Base-by-base conservation (phyloP, 2,797 vertebrate species). In the Taeniopygia guttata region DNA sequence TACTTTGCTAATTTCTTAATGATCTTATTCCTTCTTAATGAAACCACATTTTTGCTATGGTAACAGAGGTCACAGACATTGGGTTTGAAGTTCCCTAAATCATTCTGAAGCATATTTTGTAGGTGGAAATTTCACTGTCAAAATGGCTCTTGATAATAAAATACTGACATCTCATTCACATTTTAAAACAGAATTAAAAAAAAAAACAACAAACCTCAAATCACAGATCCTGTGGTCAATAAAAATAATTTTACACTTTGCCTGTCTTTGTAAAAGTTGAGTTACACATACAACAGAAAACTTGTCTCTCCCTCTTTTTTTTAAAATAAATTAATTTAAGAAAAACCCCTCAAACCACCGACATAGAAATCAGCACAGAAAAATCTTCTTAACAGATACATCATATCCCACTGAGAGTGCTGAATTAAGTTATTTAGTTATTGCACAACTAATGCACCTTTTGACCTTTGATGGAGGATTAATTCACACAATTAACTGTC, bases 371-470 rank as follows among this genome's bases (percentile, higher is more conserved):
- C 19, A 60, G 3, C 15, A 55, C 14, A 59, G 45, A 59, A 64
- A 74, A 68, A 21, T 42, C 17, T 25, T 67, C 42, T 52, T 68
- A 66, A 46, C 16, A 59, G 60, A 62, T 56, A 34, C 0, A 7
- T 73, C 10, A 26, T 11, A 73, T 30, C 43, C 25, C 60, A 89
- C 52, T 18, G 42, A 25, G 42, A 66, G 18, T 10, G 26, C 8
- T 90, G 48, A 89, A 77, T 10, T 32, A 74, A 73, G 13, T 51
- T 87, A 76, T 83, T 98, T 97, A 97, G 93, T 95, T 97, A 46
- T 62, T 58, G 40, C 16, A 81, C 59, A 91, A 60, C 23, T 67
- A 90, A 52, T 34, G 38, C 21, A 93, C 48, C 46, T 89, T 93
- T 82, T 52, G 42, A 46, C 42, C 62, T 89, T 86, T 74, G 49